Conservation (phyloP, 2,113 vertebrate species). For the Corydoras sp. region DNA sequence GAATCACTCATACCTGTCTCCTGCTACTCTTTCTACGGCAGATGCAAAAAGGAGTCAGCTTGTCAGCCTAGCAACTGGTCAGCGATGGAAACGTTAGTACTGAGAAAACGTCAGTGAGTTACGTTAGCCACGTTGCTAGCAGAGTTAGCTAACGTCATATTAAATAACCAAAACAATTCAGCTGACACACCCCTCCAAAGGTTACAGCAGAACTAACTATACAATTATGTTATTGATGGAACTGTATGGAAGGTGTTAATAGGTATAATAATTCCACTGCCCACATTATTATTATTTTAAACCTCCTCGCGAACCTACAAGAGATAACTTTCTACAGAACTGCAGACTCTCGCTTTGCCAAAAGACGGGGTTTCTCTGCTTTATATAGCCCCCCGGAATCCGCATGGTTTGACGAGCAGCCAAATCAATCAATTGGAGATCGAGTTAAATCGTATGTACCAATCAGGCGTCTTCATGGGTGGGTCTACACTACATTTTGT, state of each 20-base stretch:
- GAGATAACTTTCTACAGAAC: slow-evolving; percentile 34
- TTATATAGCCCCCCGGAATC: slow-evolving; percentile 38
- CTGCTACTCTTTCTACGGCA: slow-evolving; percentile 21
- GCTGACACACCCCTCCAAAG: slow-evolving; percentile 40
- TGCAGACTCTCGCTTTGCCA: slow-evolving; percentile 40
- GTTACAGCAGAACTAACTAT: slow-evolving; percentile 12
- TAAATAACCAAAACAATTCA: slow-evolving; percentile 36
- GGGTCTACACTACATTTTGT: slow-evolving; percentile 29
- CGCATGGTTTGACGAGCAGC: slow-evolving; percentile 21
- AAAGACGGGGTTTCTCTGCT: slow-evolving; percentile 17
- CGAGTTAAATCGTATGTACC: not conserved
- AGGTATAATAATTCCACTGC: slow-evolving; percentile 7
- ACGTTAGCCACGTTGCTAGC: slow-evolving; percentile 15
- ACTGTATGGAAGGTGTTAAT: slow-evolving; percentile 37
- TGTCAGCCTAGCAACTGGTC: slow-evolving; percentile 17
- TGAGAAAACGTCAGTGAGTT: slow-evolving; percentile 20
- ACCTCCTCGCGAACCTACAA: slow-evolving; percentile 15
- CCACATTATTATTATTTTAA: not conserved
- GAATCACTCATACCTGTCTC: slow-evolving; percentile 43
- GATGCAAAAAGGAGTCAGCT: slow-evolving; percentile 2
- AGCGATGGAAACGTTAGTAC: slow-evolving; percentile 10
- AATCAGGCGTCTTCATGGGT: not conserved
- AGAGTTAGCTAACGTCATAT: slow-evolving; percentile 37
- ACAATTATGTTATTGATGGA: slow-evolving; percentile 6
- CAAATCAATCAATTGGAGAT: not conserved